phyloP scores from a whole-genome alignment of 1,140 invertebrate genomes.

The Delia radicum region DNA sequence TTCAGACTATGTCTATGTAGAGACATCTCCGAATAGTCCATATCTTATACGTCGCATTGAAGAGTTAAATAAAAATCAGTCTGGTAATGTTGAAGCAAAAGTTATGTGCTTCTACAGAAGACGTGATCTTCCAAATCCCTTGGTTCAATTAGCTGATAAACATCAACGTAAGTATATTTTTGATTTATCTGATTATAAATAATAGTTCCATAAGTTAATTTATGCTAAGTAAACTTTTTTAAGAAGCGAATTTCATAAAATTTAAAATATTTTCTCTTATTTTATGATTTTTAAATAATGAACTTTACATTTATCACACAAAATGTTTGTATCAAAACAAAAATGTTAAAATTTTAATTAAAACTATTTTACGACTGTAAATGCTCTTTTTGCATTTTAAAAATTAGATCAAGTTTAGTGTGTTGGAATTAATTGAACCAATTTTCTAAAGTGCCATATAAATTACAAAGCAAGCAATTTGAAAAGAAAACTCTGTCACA shows the following conservation, averaged over 20 bases:
- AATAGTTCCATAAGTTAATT: too few relatives aligned
- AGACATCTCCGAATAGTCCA: constrained; percentile 91
- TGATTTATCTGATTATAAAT: too few relatives aligned
- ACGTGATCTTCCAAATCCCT: constrained; percentile 89
- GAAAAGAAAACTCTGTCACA: not conserved
- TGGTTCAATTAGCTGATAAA: constrained; percentile 96
- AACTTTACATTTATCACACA: too few relatives aligned
- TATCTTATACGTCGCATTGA: constrained; percentile 98
- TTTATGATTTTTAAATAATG: too few relatives aligned
- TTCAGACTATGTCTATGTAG: constrained; percentile 98
- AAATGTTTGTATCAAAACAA: too few relatives aligned
- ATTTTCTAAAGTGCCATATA: not conserved
- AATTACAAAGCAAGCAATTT: not conserved
- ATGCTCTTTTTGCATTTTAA: not conserved
- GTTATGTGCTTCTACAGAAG: constrained; percentile 99
- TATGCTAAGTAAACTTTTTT: too few relatives aligned
- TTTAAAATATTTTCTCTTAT: too few relatives aligned
- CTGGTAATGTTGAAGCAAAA: constrained; percentile 98
- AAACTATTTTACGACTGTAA: too few relatives aligned
- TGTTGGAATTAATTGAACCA: not conserved
- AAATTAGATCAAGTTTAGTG: not conserved
- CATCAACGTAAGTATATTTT: constrained; percentile 84
- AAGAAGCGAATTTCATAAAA: too few relatives aligned
- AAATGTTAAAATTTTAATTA: too few relatives aligned
- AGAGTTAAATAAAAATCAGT: constrained; percentile 96